Conservation (phyloP, 2,113 vertebrate genomes). For the Anas platyrhynchos region DNA sequence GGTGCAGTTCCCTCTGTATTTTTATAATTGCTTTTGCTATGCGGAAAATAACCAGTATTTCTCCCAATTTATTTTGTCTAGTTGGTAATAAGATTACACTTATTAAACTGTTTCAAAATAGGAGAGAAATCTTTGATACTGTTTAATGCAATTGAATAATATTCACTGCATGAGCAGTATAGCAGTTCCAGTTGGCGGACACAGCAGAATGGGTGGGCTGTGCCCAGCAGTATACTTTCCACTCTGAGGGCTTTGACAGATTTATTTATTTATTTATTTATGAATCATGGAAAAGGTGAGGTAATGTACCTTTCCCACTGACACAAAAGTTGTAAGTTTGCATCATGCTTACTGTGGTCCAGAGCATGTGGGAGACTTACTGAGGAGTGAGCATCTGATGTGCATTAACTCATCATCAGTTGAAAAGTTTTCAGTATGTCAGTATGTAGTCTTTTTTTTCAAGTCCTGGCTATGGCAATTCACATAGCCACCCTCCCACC, state of each 20-base stretch:
- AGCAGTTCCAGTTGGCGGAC: neutral
- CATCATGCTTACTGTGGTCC: neutral
- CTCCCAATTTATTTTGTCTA: neutral
- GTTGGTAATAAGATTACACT: neutral
- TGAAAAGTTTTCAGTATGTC: neutral
- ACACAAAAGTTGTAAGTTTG: neutral
- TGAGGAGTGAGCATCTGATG: neutral
- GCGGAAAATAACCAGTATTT: neutral
- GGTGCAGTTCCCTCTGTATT: neutral
- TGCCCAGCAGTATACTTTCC: neutral
- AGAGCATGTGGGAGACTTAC: accelerated
- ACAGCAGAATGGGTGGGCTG: neutral
- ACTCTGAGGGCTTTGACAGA: neutral
- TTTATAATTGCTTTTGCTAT: neutral
- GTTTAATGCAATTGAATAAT: neutral
- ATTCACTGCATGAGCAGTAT: neutral
- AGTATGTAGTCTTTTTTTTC: neutral
- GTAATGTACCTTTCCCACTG: neutral
- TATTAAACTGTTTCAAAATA: neutral
- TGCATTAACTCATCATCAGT: neutral
- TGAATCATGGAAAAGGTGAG: neutral
- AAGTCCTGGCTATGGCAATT: neutral
- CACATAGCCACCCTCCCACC: neutral
- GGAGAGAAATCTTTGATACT: neutral
- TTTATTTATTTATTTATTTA: neutral